Evolutionary conservation across 2,797 vertebrate genomes (phyloP).

Genomic region (Eutrigla gurnardus): DNA sequence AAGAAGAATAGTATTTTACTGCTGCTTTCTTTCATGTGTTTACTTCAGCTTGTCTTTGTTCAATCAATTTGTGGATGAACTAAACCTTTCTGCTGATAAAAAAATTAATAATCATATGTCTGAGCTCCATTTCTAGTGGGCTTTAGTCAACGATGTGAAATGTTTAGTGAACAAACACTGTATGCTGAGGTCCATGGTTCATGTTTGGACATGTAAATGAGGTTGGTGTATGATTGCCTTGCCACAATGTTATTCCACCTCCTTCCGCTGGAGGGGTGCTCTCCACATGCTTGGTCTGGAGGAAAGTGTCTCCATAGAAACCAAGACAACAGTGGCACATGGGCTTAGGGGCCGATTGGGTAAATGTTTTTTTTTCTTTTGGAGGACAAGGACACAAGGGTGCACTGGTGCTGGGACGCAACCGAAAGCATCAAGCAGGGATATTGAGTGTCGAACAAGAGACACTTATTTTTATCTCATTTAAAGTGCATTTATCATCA

Average conservation of each 20-base stretch:
- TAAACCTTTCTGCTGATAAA: not conserved
- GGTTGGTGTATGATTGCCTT: constrained; percentile 75
- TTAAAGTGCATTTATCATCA: constrained; percentile 54
- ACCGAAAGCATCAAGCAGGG: constrained; percentile 57
- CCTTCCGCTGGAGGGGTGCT: constrained; percentile 77
- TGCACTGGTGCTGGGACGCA: constrained; percentile 53
- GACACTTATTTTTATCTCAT: constrained; percentile 52
- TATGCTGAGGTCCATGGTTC: constrained; percentile 69
- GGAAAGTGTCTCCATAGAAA: constrained; percentile 87
- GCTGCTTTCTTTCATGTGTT: not conserved
- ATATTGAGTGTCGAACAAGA: constrained; percentile 55
- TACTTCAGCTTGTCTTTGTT: not conserved
- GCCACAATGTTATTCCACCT: constrained; percentile 75
- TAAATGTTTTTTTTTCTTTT: constrained; percentile 57
- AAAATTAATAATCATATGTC: not conserved
- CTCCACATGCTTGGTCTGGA: constrained; percentile 80
- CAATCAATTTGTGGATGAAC: not conserved
- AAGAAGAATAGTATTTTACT: not conserved
- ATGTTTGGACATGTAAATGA: constrained; percentile 81
- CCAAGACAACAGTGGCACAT: constrained; percentile 84
- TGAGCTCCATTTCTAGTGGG: constrained; percentile 22
- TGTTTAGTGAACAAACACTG: constrained; percentile 74
- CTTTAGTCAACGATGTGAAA: constrained; percentile 59
- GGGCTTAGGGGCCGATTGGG: constrained; percentile 76
- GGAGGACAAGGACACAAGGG: constrained; percentile 64